Percentiles rank a stretch among this genome's conserved stretches.
phyloP scores from a whole-genome alignment of 2,797 vertebrate genomes.

The Acipenser oxyrinchus region DNA sequence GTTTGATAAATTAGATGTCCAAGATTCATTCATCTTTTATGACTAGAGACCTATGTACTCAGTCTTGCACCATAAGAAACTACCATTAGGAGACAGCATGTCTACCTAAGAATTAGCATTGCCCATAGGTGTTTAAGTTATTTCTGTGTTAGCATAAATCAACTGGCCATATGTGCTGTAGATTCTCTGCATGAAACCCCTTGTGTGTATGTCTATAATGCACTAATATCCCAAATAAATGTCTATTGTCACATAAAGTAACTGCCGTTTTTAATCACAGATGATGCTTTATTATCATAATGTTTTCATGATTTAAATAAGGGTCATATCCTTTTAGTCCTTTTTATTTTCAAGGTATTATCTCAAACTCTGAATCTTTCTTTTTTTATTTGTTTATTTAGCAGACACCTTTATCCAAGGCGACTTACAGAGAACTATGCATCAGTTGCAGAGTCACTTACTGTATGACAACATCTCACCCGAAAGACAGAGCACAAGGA shows the following conservation, averaged over 20 bases:
- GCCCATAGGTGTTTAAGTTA: constrained; percentile 29
- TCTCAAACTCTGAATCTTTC: too few species aligned
- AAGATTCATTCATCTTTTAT: constrained; percentile 34
- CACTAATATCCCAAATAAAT: constrained; percentile 40
- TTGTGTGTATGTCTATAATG: constrained; percentile 31
- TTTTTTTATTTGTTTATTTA: too few species aligned
- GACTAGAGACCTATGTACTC: constrained; percentile 20
- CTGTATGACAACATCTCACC: too few species aligned
- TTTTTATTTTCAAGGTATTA: too few species aligned
- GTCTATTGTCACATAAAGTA: constrained; percentile 38
- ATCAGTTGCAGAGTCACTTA: too few species aligned
- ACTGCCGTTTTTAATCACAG: constrained; percentile 46
- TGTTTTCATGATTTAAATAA: too few species aligned
- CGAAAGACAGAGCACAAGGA: too few species aligned
- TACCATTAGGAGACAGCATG: constrained; percentile 25
- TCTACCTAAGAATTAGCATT: constrained; percentile 21
- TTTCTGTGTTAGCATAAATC: constrained; percentile 47
- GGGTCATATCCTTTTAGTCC: too few species aligned
- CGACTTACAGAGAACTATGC: too few species aligned
- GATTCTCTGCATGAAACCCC: constrained; percentile 35
- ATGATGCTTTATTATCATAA: too few species aligned
- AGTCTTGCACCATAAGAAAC: constrained; percentile 16
- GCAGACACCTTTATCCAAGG: too few species aligned
- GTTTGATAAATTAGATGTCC: constrained; percentile 35
- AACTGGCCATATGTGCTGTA: constrained; percentile 30